phyloP scores from a whole-genome alignment of 2,888 invertebrate species.

The Pollenia labialis region DNA sequence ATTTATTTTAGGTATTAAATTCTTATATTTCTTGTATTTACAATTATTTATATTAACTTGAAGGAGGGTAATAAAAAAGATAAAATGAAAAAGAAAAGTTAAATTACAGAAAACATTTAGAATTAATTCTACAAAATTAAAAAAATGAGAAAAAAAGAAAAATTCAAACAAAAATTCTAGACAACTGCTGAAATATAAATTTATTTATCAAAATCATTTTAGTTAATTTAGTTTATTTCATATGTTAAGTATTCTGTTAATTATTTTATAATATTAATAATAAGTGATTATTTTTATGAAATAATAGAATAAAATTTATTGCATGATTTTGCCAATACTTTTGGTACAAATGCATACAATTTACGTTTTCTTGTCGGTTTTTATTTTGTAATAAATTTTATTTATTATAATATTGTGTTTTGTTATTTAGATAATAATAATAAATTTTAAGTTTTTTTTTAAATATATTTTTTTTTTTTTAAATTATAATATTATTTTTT shows the following conservation, averaged over 20 bases:
- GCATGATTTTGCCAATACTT: constrained; percentile 35
- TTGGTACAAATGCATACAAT: constrained; percentile 65
- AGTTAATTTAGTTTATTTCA: constrained; percentile 61
- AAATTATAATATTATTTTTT: constrained; percentile 2
- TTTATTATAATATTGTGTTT: constrained; percentile 76
- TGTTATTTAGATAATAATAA: constrained; percentile 47
- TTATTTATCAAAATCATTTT: constrained; percentile 53
- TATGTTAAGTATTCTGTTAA: constrained; percentile 8
- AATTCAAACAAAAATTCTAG: neutral
- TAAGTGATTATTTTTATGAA: constrained; percentile 43
- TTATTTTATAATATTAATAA: constrained; percentile 39
- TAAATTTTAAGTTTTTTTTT: neutral
- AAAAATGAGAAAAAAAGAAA: neutral
- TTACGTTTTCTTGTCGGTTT: constrained; percentile 5
- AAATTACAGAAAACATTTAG: constrained; percentile 6
- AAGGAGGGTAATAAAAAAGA: constrained; percentile 14
- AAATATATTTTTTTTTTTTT: neutral
- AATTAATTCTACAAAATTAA: neutral
- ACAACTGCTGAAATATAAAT: constrained; percentile 60
- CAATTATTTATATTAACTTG: constrained; percentile 57
- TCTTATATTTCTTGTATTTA: constrained; percentile 57
- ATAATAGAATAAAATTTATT: constrained; percentile 45
- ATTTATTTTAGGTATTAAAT: constrained; percentile 51
- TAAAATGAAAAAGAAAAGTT: constrained; percentile 22
- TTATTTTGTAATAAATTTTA: constrained; percentile 76